Evolutionary conservation across 2,797 vertebrate species (phyloP), one percentile per base, ranked within the genome.

Genomic region (Melanotaenia trifasciata): DNA sequence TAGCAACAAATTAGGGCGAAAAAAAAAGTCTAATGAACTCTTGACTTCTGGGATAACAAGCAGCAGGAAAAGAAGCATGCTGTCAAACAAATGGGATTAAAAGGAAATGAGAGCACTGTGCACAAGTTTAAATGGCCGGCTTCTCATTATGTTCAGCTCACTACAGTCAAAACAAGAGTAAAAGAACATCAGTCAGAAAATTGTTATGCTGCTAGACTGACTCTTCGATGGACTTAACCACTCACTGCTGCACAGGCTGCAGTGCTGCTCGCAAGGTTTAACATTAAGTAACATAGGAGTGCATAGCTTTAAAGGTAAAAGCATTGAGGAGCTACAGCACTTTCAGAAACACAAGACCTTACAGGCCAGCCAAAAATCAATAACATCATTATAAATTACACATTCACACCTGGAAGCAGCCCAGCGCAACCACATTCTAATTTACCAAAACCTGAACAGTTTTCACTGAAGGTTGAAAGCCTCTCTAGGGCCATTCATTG

Each of bases 61-160:
- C 18, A 62, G 64, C 18, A 62, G 53, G 69, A 79, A 71, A 64
- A 76, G 69, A 74, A 90, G 68, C 30, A 1, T 14, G 22, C 62
- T 64, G 74, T 87, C 83, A 81, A 82, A 83, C 45, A 66, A 87
- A 89, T 81, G 64, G 53, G 63, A 90, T 85, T 76, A 87, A 83
- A 32, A 35, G 59, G 22, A 74, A 86, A 84, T 80, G 58, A 85
- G 66, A 51, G 63, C 47, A 63, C 24, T 60, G 43, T 50, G 47
- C 58, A 75, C 84, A 82, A 13, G 65, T 80, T 80, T 58, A 76
- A 84, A 77, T 71, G 67, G 56, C 0, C 12, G 35, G 57, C 77
- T 77, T 74, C 54, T 80, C 66, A 77, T 61, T 20, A 60, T 76
- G 61, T 64, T 87, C 58, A 56, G 47, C 62, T 71, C 73, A 54